These are phyloP conservation scores for Philaethria dido DNA, from an alignment of 2,888 invertebrate genomes.

Conservation along the genomic window DNA sequence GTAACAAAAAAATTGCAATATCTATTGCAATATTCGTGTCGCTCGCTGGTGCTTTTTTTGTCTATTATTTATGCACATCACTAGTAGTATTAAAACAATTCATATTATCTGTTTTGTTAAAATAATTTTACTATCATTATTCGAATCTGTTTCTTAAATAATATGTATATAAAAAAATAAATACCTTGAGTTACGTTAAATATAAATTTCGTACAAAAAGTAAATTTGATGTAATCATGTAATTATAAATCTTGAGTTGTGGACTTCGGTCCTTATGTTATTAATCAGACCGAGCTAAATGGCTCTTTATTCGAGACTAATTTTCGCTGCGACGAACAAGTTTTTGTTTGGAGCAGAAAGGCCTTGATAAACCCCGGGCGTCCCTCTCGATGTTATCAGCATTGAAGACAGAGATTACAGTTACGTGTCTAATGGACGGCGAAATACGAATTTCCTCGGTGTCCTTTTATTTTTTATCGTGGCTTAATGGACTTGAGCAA, in stretches of 20 bases:
- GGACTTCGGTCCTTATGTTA: neutral
- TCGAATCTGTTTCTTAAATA: too few relatives aligned
- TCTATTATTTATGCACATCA: too few relatives aligned
- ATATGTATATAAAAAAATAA: too few relatives aligned
- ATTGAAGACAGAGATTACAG: conserved; percentile 49
- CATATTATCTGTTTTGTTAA: too few relatives aligned
- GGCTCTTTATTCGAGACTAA: conserved; percentile 34
- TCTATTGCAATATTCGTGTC: neutral
- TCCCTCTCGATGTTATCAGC: conserved; percentile 44
- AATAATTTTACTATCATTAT: too few relatives aligned
- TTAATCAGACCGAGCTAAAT: conserved; percentile 24
- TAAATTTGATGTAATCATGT: neutral
- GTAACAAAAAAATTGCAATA: neutral
- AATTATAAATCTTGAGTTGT: neutral
- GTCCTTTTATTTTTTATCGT: conserved; percentile 45
- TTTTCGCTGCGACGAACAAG: conserved; percentile 31
- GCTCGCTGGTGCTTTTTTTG: too few relatives aligned
- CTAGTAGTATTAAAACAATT: too few relatives aligned
- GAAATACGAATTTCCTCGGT: conserved; percentile 50
- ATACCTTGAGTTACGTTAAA: too few relatives aligned
- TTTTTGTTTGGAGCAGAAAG: conserved; percentile 33
- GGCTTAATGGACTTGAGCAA: conserved; percentile 44
- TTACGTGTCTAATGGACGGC: conserved; percentile 54
- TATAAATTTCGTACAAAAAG: too few relatives aligned
- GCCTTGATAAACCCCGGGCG: conserved; percentile 32